phyloP scores from a whole-genome alignment of 2,888 invertebrate species.

The Parnassius apollo region DNA sequence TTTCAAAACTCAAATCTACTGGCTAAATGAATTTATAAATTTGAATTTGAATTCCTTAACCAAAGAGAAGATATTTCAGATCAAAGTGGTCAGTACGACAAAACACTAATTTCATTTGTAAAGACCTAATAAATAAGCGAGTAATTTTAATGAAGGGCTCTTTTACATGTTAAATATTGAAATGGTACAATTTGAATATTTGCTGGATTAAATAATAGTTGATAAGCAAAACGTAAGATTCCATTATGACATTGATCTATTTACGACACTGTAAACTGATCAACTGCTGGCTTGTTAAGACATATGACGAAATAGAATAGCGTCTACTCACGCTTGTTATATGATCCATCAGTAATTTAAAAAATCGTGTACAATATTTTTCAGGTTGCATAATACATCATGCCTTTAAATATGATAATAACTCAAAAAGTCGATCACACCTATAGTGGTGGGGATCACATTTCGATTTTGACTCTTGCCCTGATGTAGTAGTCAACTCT shows the following conservation, averaged over 20 bases:
- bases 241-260: background rate
- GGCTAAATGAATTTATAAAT: no score
- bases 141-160: constrained; percentile 11
- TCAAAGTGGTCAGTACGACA: no score
- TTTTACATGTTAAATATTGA: constrained; percentile 8
- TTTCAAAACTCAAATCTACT: no score
- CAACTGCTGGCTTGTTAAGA: background rate
- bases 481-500: constrained; percentile 35
- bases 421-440: constrained; percentile 82
- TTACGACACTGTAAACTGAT: background rate
- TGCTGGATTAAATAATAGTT: constrained; percentile 8
- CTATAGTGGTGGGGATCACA: constrained; percentile 33
- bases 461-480: constrained; percentile 58
- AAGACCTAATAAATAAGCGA: constrained; percentile 4
- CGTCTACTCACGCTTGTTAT: no score
- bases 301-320: constrained; percentile 4
- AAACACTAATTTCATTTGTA: no score
- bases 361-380: constrained; percentile 28
- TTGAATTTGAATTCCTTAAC: no score
- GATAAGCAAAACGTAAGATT: background rate
- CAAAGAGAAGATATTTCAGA: no score
- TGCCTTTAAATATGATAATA: constrained; percentile 86
- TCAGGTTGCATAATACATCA: constrained; percentile 83
- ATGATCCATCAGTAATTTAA: background rate
- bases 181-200: background rate